phyloP scores from a whole-genome alignment of 2,888 invertebrate species.

The Chromoteleia sp. region DNA sequence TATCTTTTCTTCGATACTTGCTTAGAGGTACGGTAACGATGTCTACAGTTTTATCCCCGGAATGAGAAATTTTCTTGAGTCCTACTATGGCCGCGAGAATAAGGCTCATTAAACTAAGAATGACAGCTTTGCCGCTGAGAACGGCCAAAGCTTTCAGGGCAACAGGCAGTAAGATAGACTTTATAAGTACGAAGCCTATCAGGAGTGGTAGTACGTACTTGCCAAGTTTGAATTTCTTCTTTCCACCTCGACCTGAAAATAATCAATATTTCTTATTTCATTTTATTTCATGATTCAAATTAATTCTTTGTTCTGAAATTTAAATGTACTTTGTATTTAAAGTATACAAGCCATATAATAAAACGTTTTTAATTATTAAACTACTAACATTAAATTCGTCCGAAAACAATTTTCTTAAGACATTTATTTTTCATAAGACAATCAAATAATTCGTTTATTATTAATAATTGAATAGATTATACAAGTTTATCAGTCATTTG shows the following conservation, averaged over 20 bases:
- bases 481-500: no score
- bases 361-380: no score
- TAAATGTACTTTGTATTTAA: no score
- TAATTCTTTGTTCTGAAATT: no score
- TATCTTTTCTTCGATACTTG: constrained; percentile 81
- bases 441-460: no score
- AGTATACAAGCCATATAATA: no score
- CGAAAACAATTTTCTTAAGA: no score
- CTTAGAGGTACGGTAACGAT: constrained; percentile 74
- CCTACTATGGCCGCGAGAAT: constrained; percentile 88
- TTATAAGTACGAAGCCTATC: constrained; percentile 88
- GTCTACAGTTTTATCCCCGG: constrained; percentile 71
- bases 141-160: constrained; percentile 89
- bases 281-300: no score
- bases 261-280: no score
- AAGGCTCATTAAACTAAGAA: constrained; percentile 86
- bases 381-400: no score
- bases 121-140: constrained; percentile 87
- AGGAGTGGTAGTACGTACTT: constrained; percentile 88
- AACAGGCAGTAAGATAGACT: constrained; percentile 88
- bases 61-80: constrained; percentile 85
- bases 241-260: constrained; percentile 76
- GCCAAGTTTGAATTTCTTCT: constrained; percentile 84
- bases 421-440: no score
- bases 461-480: no score